Conservation (phyloP, 2,888 invertebrate species). For the Eupithecia insigniata region DNA sequence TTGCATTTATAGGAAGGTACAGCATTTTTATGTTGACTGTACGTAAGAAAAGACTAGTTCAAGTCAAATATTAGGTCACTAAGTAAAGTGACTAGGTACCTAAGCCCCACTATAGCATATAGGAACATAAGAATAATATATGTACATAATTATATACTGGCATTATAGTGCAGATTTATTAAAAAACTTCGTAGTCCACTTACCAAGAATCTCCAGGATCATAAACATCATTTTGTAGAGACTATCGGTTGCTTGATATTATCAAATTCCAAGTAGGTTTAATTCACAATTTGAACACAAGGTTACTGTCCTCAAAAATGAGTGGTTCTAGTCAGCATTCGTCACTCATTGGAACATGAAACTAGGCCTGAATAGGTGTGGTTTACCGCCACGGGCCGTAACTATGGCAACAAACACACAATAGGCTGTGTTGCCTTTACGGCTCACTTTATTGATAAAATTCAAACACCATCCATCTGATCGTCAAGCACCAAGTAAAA, state of each 20-base stretch:
- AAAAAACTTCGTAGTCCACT: background rate
- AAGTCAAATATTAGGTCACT: no score
- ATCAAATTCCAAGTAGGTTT: background rate
- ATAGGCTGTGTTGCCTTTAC: constrained; percentile 55
- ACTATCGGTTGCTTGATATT: background rate
- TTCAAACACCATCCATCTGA: constrained; percentile 55
- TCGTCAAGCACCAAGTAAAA: constrained; percentile 25
- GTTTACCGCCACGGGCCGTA: constrained; percentile 66
- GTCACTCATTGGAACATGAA: constrained; percentile 58
- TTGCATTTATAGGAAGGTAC: background rate
- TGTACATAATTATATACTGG: no score
- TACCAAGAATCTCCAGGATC: background rate
- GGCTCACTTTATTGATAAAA: constrained; percentile 74
- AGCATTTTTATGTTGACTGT: background rate
- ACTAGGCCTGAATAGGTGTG: constrained; percentile 72
- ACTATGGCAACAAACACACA: constrained; percentile 74
- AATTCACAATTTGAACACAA: constrained; percentile 18
- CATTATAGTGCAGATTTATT: no score
- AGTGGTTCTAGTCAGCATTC: constrained; percentile 40
- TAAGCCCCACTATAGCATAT: no score
- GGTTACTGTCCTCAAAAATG: constrained; percentile 13
- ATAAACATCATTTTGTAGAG: background rate
- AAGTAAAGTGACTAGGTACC: background rate
- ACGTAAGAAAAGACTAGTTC: background rate
- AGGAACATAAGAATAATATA: no score